Evolutionary conservation across 2,888 invertebrate genomes (phyloP).

Genomic region (Selenia dentaria): DNA sequence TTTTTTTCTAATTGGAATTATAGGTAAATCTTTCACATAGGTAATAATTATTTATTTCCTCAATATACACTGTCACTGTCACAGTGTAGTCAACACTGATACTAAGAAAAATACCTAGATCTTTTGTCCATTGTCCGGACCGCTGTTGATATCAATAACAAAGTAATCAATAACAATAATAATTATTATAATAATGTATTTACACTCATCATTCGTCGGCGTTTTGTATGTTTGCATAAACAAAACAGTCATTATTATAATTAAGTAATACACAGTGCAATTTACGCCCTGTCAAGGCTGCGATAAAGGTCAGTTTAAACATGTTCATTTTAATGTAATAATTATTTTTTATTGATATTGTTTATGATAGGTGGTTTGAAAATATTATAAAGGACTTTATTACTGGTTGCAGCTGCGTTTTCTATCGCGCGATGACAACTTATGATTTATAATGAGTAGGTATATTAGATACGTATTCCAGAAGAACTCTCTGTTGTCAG

Average conservation of each 20-base stretch:
- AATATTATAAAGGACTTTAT: too few relatives aligned
- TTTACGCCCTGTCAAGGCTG: conserved; percentile 16
- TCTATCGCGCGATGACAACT: too few relatives aligned
- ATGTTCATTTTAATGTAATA: conserved; percentile 6
- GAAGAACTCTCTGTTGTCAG: too few relatives aligned
- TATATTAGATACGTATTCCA: too few relatives aligned
- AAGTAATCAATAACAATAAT: conserved; percentile 4
- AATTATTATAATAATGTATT: conserved; percentile 9
- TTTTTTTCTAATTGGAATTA: too few relatives aligned
- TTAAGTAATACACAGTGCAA: conserved; percentile 23
- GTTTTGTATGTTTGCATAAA: conserved; percentile 27
- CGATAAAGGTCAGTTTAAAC: conserved; percentile 17
- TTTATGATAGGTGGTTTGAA: too few relatives aligned
- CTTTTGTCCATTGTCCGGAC: conserved; percentile 1
- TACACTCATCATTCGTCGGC: conserved; percentile 13
- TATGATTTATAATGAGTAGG: too few relatives aligned
- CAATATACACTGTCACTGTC: too few relatives aligned
- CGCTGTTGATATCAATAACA: conserved; percentile 12
- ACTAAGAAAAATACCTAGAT: background rate
- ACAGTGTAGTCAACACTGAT: background rate
- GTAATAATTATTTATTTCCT: background rate
- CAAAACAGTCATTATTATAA: conserved; percentile 28
- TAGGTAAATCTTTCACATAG: too few relatives aligned
- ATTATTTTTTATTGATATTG: conserved; percentile 7
- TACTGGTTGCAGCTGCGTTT: too few relatives aligned